A percentile compares a stretch with the other conserved stretches of the same genome.
phyloP scores from a whole-genome alignment of 35 echinoderm and acorn worm species.

The Heliocidaris tuberculata region DNA sequence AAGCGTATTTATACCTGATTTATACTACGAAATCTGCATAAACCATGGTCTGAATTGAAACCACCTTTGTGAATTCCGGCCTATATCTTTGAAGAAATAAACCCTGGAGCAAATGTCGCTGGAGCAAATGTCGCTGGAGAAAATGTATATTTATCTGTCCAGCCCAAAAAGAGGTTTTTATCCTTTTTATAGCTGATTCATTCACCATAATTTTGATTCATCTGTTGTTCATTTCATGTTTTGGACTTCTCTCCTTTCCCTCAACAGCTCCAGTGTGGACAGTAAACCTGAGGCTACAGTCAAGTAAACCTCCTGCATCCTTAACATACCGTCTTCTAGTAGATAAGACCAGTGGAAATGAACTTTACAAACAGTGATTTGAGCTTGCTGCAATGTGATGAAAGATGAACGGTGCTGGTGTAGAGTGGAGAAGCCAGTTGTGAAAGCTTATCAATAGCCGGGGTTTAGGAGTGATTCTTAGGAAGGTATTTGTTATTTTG shows the following conservation, averaged over 20 bases:
- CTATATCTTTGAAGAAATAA: too few relatives aligned
- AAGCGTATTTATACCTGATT: too few relatives aligned
- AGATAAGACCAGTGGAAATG: not conserved
- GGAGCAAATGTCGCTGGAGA: too few relatives aligned
- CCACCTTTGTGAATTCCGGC: too few relatives aligned
- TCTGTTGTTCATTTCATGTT: not conserved
- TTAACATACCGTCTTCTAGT: not conserved
- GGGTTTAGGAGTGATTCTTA: not conserved
- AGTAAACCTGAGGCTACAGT: conserved; percentile 34
- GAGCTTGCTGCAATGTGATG: not conserved
- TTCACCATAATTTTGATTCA: not conserved
- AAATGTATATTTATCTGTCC: not conserved
- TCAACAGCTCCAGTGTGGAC: not conserved
- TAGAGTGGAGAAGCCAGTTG: not conserved
- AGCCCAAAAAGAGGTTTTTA: not conserved
- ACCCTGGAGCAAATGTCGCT: too few relatives aligned
- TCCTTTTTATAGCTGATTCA: not conserved
- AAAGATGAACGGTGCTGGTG: not conserved
- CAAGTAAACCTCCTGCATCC: not conserved
- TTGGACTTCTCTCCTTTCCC: not conserved
- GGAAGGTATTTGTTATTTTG: too few relatives aligned
- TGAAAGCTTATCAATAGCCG: not conserved
- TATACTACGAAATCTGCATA: too few relatives aligned
- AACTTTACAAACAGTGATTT: not conserved
- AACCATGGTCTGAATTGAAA: too few relatives aligned